Evolutionary conservation across 1,140 invertebrate genomes (phyloP).

Genomic region (Goniozus legneri): DNA sequence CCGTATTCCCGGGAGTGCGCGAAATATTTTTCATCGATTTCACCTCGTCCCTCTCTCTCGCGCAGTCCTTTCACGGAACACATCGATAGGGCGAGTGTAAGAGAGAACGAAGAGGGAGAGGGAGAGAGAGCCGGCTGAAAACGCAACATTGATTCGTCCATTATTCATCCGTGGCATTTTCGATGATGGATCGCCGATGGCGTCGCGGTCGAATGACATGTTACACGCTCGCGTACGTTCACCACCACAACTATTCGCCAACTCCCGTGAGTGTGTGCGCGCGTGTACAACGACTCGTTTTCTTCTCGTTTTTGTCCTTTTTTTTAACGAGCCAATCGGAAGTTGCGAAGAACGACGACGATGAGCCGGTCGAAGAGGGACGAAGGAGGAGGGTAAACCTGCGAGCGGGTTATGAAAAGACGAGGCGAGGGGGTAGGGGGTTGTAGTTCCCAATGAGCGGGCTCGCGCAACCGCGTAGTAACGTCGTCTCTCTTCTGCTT

Average conservation of each 20-base stretch:
- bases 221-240: conserved; percentile 2
- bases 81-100: too few relatives aligned
- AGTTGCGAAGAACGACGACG: conserved; percentile 9
- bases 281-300: too few relatives aligned
- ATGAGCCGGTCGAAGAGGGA: not conserved
- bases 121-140: conserved; percentile 5
- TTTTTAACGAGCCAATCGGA: conserved; percentile 8
- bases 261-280: too few relatives aligned
- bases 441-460: not conserved
- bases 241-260: too few relatives aligned
- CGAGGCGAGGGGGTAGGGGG: not conserved
- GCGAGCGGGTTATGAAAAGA: not conserved
- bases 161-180: conserved; percentile 29
- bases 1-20: not conserved
- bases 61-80: too few relatives aligned
- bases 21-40: not conserved
- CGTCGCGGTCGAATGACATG: conserved; percentile 21
- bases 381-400: conserved; percentile 1
- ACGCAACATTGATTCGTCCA: conserved; percentile 28
- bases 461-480: conserved; percentile 16
- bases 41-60: not conserved
- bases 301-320: not conserved
- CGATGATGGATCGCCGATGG: conserved; percentile 27
- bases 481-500: too few relatives aligned
- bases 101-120: not conserved